Percentiles rank a stretch among this genome's conserved stretches.
Evolutionary conservation across 2,888 invertebrate genomes (phyloP).

Genomic region (Cantharis lateralis): DNA sequence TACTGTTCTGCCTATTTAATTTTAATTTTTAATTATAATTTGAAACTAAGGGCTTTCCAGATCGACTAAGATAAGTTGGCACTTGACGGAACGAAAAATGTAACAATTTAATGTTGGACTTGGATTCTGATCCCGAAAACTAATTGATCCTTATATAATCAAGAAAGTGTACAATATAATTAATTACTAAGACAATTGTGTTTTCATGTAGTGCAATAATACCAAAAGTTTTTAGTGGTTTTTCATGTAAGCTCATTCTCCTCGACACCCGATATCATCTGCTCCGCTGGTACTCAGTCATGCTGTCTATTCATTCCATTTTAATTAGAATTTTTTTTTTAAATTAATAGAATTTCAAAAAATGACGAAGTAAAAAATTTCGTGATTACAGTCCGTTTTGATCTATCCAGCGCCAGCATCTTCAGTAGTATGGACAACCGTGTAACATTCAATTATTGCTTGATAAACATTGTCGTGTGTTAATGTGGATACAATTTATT

Average conservation of each 20-base stretch:
- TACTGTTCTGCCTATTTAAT: too few species aligned
- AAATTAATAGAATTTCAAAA: neutral
- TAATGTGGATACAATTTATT: neutral
- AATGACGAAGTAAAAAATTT: neutral
- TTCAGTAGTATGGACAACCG: neutral
- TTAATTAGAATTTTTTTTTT: conserved; percentile 1
- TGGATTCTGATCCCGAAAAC: neutral
- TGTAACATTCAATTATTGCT: neutral
- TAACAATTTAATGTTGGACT: neutral
- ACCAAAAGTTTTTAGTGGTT: conserved; percentile 33
- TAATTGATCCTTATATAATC: conserved; percentile 8
- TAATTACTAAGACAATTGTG: conserved; percentile 24
- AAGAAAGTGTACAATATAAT: conserved; percentile 18
- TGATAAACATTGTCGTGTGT: neutral
- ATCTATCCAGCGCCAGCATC: neutral
- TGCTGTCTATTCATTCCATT: conserved; percentile 13
- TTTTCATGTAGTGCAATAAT: conserved; percentile 19
- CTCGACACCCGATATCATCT: conserved; percentile 27
- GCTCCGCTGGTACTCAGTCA: conserved; percentile 14
- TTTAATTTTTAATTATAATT: too few species aligned
- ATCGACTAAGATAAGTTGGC: too few species aligned
- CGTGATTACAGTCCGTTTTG: neutral
- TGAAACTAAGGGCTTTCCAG: too few species aligned
- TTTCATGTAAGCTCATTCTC: conserved; percentile 29
- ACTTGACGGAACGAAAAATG: neutral